Evolutionary conservation across 1,140 invertebrate genomes (phyloP).

Genomic region (Aphidius ervi): DNA sequence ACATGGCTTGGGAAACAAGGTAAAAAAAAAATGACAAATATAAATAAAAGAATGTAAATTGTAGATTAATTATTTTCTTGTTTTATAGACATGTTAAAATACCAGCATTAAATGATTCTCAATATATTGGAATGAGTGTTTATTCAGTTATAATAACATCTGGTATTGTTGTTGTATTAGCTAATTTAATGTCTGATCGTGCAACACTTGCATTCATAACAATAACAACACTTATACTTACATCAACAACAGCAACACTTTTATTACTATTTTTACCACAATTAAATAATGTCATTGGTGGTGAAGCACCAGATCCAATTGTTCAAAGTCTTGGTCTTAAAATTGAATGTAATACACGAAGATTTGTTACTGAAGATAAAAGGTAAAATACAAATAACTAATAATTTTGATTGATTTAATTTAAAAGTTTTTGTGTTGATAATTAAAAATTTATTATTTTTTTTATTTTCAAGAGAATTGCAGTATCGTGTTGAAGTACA

Average conservation of each 20-base stretch:
- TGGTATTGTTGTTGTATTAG: slow-evolving; percentile 77
- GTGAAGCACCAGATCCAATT: slow-evolving; percentile 71
- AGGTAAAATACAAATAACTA: slow-evolving; percentile 43
- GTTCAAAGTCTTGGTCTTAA: slow-evolving; percentile 83
- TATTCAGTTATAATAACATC: slow-evolving; percentile 89
- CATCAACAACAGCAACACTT: slow-evolving; percentile 81
- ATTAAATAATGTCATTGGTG: slow-evolving; percentile 61
- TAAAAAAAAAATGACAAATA: slow-evolving; percentile 24
- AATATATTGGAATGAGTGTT: slow-evolving; percentile 91
- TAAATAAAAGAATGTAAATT: background rate
- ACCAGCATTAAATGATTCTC: slow-evolving; percentile 94
- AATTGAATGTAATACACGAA: slow-evolving; percentile 81
- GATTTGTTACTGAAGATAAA: slow-evolving; percentile 67
- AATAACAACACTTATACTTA: slow-evolving; percentile 75
- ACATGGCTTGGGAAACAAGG: slow-evolving; percentile 97
- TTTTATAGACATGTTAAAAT: slow-evolving; percentile 82
- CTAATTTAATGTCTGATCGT: slow-evolving; percentile 78
- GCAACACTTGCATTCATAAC: slow-evolving; percentile 80
- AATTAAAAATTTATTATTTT: too few species aligned
- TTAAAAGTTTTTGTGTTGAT: background rate
- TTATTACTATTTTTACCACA: slow-evolving; percentile 86
- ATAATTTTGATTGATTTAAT: background rate
- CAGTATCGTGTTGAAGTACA: slow-evolving; percentile 85
- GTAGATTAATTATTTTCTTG: background rate
- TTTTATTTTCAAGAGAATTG: slow-evolving; percentile 62